phyloP scores from a whole-genome alignment of 2,888 invertebrate species.

The Eupithecia subfuscata region DNA sequence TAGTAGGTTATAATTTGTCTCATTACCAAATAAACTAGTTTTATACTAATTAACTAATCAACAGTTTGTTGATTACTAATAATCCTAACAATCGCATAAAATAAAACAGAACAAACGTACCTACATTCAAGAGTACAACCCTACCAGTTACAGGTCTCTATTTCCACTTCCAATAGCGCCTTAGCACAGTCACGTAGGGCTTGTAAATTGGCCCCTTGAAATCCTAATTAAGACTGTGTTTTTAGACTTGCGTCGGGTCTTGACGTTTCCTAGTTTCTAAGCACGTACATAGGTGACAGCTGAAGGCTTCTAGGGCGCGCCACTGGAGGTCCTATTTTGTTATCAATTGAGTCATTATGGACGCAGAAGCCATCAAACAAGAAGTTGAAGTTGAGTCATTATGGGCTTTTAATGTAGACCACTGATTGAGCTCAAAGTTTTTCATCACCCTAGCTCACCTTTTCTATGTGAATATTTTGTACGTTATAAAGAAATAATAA shows the following conservation, averaged over 20 bases:
- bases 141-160: constrained; percentile 21
- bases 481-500: background rate
- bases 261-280: constrained; percentile 33
- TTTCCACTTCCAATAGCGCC: constrained; percentile 61
- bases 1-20: no score
- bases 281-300: constrained; percentile 29
- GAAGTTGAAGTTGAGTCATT: constrained; percentile 12
- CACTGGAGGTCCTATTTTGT: background rate
- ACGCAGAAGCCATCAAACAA: no score
- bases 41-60: background rate
- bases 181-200: constrained; percentile 69
- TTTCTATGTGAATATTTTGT: no score
- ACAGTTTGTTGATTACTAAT: background rate
- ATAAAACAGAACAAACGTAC: background rate
- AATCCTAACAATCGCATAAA: background rate
- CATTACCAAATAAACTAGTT: no score
- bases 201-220: constrained; percentile 78
- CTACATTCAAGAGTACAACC: constrained; percentile 1
- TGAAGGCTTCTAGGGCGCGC: constrained; percentile 30
- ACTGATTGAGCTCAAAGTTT: background rate
- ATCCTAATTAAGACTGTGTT: constrained; percentile 81
- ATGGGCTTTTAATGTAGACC: background rate
- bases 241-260: constrained; percentile 62
- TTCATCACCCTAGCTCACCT: no score
- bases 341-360: constrained; percentile 6